Evolutionary conservation across 2,113 vertebrate genomes (phyloP).

Genomic region (Notiomystis cincta): DNA sequence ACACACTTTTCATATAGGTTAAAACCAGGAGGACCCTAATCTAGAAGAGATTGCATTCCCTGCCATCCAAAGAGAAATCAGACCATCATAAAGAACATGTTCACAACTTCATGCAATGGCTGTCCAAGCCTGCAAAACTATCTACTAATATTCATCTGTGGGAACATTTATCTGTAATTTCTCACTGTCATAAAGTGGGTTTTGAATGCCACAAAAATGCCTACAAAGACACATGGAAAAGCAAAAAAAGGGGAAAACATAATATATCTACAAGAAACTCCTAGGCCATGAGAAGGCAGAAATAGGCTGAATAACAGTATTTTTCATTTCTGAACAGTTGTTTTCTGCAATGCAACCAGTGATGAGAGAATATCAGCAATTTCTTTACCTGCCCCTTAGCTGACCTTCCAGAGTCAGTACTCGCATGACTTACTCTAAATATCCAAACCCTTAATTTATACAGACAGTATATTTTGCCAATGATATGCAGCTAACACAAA

Average conservation of each 20-base stretch:
- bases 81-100: background rate
- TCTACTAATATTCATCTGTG: background rate
- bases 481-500: background rate
- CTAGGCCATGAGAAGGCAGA: background rate
- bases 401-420: constrained; percentile 63
- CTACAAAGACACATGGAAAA: background rate
- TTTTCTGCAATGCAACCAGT: background rate
- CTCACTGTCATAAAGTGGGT: background rate
- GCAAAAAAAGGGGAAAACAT: background rate
- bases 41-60: accelerated
- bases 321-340: background rate
- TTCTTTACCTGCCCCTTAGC: background rate
- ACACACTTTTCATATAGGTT: accelerated
- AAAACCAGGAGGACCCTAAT: background rate
- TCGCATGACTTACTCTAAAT: constrained; percentile 69
- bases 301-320: accelerated
- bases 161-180: constrained; percentile 16
- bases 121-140: background rate
- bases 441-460: constrained; percentile 70
- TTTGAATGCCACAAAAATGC: background rate
- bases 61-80: background rate
- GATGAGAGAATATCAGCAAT: background rate
- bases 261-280: background rate
- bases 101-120: background rate
- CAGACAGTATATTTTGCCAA: background rate